Percentiles rank a stretch among this genome's conserved stretches.
Conservation (phyloP, 1,140 invertebrate genomes). For the Capitella teleta region DNA sequence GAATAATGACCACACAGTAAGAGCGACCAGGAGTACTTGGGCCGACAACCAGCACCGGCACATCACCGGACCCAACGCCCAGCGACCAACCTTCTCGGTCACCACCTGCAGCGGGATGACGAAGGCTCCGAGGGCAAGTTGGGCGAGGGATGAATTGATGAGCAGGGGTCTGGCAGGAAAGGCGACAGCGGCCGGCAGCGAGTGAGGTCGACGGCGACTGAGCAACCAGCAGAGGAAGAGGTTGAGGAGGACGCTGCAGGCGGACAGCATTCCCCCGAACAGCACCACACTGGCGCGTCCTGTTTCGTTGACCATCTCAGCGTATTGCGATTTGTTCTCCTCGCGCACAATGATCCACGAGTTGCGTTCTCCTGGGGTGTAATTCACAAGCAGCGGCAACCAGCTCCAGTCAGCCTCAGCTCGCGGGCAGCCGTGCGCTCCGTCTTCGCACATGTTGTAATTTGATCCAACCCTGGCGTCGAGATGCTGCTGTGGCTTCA, state of each 20-base stretch:
- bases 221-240: neutral
- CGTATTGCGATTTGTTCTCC: neutral
- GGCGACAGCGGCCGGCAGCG: neutral
- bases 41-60: neutral
- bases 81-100: neutral
- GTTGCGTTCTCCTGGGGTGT: no score
- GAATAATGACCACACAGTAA: neutral
- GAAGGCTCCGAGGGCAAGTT: neutral
- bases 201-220: neutral
- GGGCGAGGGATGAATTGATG: neutral
- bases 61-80: neutral
- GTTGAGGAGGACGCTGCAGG: slow-evolving; percentile 1
- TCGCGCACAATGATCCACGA: no score
- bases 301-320: neutral
- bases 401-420: no score
- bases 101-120: slow-evolving; percentile 1
- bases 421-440: no score
- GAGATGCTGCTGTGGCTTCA: no score
- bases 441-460: no score
- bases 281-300: neutral
- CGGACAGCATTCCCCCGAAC: neutral
- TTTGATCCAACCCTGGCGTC: no score
- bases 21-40: neutral
- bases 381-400: no score
- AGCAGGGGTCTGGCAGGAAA: neutral